These are phyloP conservation scores for Erinaceus europaeus DNA, from an alignment of 2,113 vertebrate genomes.

Conservation along the genomic window DNA sequence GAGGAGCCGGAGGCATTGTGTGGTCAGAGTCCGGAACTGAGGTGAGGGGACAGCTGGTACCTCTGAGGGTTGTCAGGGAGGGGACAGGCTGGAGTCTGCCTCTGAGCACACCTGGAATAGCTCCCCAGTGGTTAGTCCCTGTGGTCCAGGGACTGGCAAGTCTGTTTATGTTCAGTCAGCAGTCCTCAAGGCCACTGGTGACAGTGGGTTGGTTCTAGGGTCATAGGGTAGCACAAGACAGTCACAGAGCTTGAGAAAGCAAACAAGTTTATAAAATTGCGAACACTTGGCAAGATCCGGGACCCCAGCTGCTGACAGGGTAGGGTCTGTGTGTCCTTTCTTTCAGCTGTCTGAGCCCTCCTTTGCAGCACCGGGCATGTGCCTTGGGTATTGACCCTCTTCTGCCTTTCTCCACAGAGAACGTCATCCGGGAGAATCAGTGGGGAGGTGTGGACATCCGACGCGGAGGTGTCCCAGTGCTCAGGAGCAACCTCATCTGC, in stretches of 20 bases:
- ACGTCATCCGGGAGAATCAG: constrained; percentile 92
- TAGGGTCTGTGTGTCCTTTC: background rate
- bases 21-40: too few relatives aligned
- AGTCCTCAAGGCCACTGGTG: background rate
- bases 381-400: background rate
- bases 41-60: too few relatives aligned
- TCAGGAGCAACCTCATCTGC: constrained; percentile 93
- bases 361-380: background rate
- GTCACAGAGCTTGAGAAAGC: background rate
- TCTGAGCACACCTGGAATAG: background rate
- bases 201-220: background rate
- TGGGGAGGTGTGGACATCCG: constrained; percentile 94
- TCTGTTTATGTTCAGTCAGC: background rate
- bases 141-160: background rate
- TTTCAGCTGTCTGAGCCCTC: background rate
- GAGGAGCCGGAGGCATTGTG: background rate
- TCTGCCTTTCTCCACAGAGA: constrained; percentile 80
- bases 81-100: background rate
- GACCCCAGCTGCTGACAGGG: background rate
- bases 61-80: too few relatives aligned
- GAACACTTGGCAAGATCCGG: background rate
- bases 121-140: background rate
- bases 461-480: constrained; percentile 87
- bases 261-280: background rate
- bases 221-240: background rate